A percentile compares a stretch with the other conserved stretches of the same genome.
phyloP scores from a whole-genome alignment of 1,140 invertebrate genomes.

The Wiebesia pumilae region DNA sequence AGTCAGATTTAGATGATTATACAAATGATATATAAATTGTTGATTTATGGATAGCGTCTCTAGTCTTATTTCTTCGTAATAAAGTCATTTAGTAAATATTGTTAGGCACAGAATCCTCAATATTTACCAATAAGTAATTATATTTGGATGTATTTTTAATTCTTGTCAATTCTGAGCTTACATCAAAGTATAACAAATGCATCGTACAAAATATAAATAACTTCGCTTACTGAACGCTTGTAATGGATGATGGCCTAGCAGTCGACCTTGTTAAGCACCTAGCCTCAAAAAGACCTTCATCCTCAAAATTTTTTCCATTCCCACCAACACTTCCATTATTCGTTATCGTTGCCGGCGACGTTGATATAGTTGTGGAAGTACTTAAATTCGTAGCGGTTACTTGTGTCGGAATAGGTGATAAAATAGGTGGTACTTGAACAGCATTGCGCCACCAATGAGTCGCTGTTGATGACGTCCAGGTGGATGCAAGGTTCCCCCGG shows the following conservation, averaged over 20 bases:
- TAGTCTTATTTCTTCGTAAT: no score
- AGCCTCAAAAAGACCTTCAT: constrained; percentile 2
- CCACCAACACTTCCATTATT: constrained; percentile 25
- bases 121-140: not conserved
- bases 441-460: constrained; percentile 72
- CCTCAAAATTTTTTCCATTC: constrained; percentile 54
- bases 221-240: constrained; percentile 58
- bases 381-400: constrained; percentile 61
- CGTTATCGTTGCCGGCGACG: constrained; percentile 39
- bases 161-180: not conserved
- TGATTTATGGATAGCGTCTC: no score
- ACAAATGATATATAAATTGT: no score
- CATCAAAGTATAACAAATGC: not conserved
- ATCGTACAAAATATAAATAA: not conserved
- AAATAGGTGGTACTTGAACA: constrained; percentile 67
- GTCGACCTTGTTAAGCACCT: constrained; percentile 34
- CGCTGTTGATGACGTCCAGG: constrained; percentile 56
- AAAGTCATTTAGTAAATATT: no score
- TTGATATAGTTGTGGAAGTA: constrained; percentile 51
- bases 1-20: no score
- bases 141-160: not conserved
- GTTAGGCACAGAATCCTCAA: not conserved
- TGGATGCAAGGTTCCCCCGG: constrained; percentile 73
- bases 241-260: constrained; percentile 53
- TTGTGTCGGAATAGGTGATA: constrained; percentile 65